Base-by-base conservation (phyloP, 2,113 vertebrate genomes). In the Haemorhous mexicanus region DNA sequence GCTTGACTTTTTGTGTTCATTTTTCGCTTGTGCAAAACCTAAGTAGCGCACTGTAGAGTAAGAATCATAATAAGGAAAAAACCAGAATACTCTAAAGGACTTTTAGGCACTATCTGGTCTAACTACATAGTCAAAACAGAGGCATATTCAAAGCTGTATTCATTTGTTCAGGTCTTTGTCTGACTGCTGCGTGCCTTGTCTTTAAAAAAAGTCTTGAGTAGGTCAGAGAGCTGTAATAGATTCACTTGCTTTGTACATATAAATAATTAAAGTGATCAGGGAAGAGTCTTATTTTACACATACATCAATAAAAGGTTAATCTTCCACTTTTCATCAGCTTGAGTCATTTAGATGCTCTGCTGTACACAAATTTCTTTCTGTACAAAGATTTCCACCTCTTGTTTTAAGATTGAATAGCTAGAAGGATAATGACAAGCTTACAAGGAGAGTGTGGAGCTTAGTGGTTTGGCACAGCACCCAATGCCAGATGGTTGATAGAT, bases 281-380 rank as follows among this genome's bases (percentile, higher is more conserved):
- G 50, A 87, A 77, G 43, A 77, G 37, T 70, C 35, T 94, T 87
- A 63, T 53, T 93, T 92, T 89, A 81, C 10, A 4, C 13, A 17
- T 78, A 14, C 11, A 66, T 96, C 73, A 93, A 74, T 78, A 74
- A 84, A 94, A 95, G 46, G 50, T 89, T 89, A 81, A 84, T 91
- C 73, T 89, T 81, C 37, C 18, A 58, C 44, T 69, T 90, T 41
- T 77, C 49, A 78, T 66, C 4, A 3, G 26, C 64, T 77, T 67
- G 55, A 77, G 68, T 84, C n/a, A 47, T 73, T 91, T 89, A 59
- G 12, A 21, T 86, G 59, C 32, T 84, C 43, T 59, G 39, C 35
- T 67, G 30, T 74, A 64, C 41, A 37, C 53, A 80, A 81, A 78
- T 91, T 73, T 91, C 76, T 85, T 82, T 74, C 73, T 50, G 22